Evolutionary conservation across 2,113 vertebrate species (phyloP).

Genomic region (Dasypus novemcinctus): DNA sequence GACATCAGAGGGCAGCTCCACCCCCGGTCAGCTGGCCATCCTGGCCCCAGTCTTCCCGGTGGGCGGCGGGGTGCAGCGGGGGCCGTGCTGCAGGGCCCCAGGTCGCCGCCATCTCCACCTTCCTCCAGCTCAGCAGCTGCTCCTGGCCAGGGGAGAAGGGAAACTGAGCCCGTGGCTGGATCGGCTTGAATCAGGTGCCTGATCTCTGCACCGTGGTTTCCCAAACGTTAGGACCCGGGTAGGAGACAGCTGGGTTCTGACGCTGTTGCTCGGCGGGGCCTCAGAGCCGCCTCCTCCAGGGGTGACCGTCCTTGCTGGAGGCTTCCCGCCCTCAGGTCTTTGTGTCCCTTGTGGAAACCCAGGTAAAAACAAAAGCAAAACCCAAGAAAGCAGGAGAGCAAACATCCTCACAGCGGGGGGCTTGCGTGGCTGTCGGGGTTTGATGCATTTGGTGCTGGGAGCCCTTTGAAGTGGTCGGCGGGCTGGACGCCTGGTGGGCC

Average conservation of each 20-base stretch:
- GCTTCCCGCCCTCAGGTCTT: neutral
- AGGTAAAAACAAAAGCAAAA: neutral
- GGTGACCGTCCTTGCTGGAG: neutral
- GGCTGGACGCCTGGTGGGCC: neutral
- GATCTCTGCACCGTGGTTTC: neutral
- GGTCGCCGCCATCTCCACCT: neutral
- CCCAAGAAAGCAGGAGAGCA: neutral
- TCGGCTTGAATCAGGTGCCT: neutral
- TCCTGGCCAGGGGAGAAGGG: neutral
- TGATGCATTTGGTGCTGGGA: neutral
- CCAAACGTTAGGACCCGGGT: neutral
- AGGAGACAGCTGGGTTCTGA: neutral
- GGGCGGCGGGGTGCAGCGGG: rapidly evolving
- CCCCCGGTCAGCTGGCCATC: neutral
- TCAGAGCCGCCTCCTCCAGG: rapidly evolving
- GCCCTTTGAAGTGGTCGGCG: slow-evolving; percentile 31
- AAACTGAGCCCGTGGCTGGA: neutral
- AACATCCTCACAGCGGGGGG: neutral
- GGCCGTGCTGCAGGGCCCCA: neutral
- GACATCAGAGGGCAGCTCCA: neutral
- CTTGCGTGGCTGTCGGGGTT: neutral
- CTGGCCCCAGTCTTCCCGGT: too few relatives aligned
- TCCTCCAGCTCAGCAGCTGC: neutral
- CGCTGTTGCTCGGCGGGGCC: neutral
- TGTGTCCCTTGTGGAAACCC: neutral